Percentiles rank a stretch among this genome's conserved stretches.
Evolutionary conservation across 2,797 vertebrate genomes (phyloP).

Genomic region (Bradypus variegatus): DNA sequence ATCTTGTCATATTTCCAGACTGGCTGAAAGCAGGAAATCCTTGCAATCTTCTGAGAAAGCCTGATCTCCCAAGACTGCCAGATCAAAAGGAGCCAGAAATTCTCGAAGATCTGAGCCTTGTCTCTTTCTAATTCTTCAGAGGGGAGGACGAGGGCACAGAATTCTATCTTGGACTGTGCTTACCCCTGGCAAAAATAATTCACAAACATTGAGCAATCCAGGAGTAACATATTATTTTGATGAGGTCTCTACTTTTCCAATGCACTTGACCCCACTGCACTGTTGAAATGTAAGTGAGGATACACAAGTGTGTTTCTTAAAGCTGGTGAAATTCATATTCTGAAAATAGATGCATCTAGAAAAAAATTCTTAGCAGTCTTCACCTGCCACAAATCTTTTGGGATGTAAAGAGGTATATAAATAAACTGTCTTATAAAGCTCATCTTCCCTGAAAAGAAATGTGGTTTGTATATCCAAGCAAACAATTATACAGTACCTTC

Average conservation of each 20-base stretch:
- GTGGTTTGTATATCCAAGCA: neutral
- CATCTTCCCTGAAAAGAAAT: conserved; percentile 29
- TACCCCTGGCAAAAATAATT: neutral
- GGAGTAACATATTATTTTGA: neutral
- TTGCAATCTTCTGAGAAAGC: conserved; percentile 56
- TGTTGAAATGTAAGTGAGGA: neutral
- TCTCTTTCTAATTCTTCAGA: conserved; percentile 42
- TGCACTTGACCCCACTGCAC: neutral
- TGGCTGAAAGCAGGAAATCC: conserved; percentile 64
- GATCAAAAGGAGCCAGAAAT: conserved; percentile 65
- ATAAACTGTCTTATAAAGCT: conserved; percentile 2
- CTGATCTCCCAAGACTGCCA: conserved; percentile 53
- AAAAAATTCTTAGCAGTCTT: conserved; percentile 5
- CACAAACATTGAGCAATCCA: neutral
- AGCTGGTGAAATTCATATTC: neutral
- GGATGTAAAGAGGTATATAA: neutral
- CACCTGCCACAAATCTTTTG: neutral
- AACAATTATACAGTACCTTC: neutral
- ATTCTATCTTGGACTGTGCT: neutral
- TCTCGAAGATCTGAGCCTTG: conserved; percentile 39
- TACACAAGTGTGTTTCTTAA: neutral
- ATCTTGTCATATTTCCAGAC: conserved; percentile 57
- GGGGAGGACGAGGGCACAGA: neutral
- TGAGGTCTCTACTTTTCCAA: neutral
- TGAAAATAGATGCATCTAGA: conserved; percentile 1